Percentiles rank a stretch among this genome's conserved stretches.
Evolutionary conservation across 2,797 vertebrate species (phyloP).

Genomic region (Sciurus vulgaris): DNA sequence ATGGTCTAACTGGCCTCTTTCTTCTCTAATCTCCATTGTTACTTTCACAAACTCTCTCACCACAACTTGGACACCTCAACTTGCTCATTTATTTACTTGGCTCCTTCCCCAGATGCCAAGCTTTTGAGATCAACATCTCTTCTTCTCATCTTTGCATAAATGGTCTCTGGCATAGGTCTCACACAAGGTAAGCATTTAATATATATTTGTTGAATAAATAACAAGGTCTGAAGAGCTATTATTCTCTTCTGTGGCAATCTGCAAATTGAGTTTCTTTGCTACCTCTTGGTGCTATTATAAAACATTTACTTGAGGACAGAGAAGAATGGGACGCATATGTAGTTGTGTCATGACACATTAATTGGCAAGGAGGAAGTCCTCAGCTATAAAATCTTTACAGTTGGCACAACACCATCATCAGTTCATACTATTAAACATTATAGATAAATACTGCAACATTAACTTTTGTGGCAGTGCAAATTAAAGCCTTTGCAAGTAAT

Average conservation of each 20-base stretch:
- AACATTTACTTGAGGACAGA: background rate
- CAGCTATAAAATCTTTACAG: conserved; percentile 54
- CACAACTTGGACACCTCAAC: background rate
- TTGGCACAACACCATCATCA: conserved; percentile 20
- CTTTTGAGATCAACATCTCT: background rate
- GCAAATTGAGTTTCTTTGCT: background rate
- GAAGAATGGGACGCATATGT: background rate
- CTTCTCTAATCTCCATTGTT: background rate
- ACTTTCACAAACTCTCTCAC: background rate
- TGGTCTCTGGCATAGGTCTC: background rate
- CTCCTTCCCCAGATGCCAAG: background rate
- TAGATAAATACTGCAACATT: conserved; percentile 52
- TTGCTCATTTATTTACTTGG: background rate
- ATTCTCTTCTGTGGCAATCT: background rate
- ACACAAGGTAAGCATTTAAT: background rate
- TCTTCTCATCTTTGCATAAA: background rate
- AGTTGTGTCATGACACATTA: conserved; percentile 19
- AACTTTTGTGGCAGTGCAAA: conserved; percentile 63
- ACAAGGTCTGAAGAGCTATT: background rate
- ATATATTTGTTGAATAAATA: background rate
- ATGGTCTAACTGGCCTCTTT: background rate
- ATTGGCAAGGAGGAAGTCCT: conserved; percentile 57
- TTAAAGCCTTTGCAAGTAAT: conserved; percentile 26
- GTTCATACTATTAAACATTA: conserved; percentile 6
- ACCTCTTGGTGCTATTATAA: background rate